These are phyloP conservation scores for Thymallus thymallus DNA, from an alignment of 2,113 vertebrate genomes.

Conservation along the genomic window DNA sequence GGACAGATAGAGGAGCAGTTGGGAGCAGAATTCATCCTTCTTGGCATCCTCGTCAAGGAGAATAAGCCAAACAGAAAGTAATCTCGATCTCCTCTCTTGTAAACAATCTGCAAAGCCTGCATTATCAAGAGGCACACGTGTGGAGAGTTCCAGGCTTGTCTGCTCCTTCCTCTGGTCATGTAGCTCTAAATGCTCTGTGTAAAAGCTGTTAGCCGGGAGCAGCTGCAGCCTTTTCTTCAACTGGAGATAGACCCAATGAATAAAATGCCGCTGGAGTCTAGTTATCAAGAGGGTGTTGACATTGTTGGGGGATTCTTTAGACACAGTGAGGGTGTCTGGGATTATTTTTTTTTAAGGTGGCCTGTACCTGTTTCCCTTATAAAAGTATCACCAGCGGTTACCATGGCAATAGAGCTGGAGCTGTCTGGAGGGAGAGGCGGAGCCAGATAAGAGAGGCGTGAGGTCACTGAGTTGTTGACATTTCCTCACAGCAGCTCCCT, in stretches of 20 bases:
- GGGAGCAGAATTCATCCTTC: not conserved
- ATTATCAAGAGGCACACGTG: slow-evolving; percentile 12
- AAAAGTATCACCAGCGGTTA: no score
- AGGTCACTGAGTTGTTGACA: slow-evolving; percentile 72
- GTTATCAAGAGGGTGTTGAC: slow-evolving; percentile 5
- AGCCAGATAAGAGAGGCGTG: slow-evolving; percentile 34
- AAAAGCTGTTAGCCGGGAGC: slow-evolving; percentile 14
- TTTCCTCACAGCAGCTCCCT: slow-evolving; percentile 45
- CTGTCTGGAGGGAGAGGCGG: no score
- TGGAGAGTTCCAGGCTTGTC: not conserved
- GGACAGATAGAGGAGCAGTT: not conserved
- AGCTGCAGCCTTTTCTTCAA: slow-evolving; percentile 26
- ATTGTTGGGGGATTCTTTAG: not conserved
- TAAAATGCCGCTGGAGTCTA: not conserved
- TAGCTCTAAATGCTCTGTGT: slow-evolving; percentile 22
- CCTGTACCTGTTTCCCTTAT: no score
- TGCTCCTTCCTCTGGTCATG: slow-evolving; percentile 26
- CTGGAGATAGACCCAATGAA: slow-evolving; percentile 21
- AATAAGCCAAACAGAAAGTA: slow-evolving; percentile 2
- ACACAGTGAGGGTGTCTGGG: not conserved
- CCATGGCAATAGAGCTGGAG: no score
- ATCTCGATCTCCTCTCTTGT: slow-evolving; percentile 23
- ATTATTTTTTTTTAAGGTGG: no score
- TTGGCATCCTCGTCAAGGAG: not conserved
- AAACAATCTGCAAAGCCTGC: slow-evolving; percentile 21